Base-by-base conservation (phyloP, 2,888 invertebrate genomes). In the Apamea epomidion region DNA sequence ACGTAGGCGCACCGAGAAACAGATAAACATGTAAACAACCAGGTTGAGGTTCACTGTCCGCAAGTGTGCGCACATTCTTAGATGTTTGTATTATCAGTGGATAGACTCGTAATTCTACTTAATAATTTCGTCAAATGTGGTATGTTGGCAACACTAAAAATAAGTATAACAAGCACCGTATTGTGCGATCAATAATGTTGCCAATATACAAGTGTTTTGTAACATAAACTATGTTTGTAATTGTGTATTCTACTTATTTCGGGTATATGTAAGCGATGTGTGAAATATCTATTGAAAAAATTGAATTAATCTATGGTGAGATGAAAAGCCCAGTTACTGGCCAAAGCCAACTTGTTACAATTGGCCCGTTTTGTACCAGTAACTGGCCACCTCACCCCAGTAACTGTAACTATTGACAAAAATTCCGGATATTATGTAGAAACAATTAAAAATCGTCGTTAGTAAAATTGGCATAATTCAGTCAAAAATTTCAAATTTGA, bases 111-210 rank as follows among this genome's bases (percentile, higher is more conserved):
- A 82, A 80, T 70, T 85, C 88, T 90, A 90, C 85, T 84, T 83
- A 84, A 88, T 89, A 89, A 85, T 87, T 88, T 88, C 83, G 82
- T 86, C 82, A 82, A 84, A 82, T 82, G 25, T 74, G 29, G 74
- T 79, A 76, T 85, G 72, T 76, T 90, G 91, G 89, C 90, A 91
- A 89, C 88, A 90, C 86, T 86, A 80, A 74, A 80, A 81, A 85
- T 84, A 72, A 51, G 76, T 83, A 76, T 87, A 91, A 90, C 89
- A 89, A 91, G 90, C 91, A 91, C 91, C 91, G 88, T 88, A 90
- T 83, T 77, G 88, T 90, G 79, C 86, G 76, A 78, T 79, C 83
- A 80, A 79, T 78, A 89, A 80, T 89, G 87, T 84, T 91, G 85
- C 87, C 90, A 90, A 71, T 83, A 80, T 82, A 84, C 74, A 70